These are phyloP conservation scores for Camponotus floridanus DNA, from an alignment of 1,140 invertebrate genomes.

Conservation along the genomic window DNA sequence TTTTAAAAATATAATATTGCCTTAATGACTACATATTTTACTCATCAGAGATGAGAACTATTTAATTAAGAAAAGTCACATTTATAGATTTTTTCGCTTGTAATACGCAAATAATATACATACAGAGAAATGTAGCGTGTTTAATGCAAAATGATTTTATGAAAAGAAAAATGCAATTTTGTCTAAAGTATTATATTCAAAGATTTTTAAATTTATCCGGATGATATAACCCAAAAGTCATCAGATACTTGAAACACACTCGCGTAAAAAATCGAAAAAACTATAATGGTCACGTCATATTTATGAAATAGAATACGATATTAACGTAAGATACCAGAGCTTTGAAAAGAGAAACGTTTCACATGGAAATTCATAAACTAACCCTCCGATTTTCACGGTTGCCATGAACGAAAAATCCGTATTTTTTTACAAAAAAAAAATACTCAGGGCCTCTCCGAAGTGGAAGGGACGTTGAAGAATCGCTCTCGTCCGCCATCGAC, in stretches of 20 bases:
- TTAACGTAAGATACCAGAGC: constrained; percentile 18
- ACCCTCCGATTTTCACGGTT: constrained; percentile 56
- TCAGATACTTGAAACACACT: not conserved
- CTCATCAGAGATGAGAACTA: not conserved
- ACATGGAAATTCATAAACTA: constrained; percentile 70
- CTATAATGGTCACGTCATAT: not conserved
- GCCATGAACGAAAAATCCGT: constrained; percentile 64
- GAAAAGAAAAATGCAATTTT: not conserved
- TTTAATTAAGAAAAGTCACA: not conserved
- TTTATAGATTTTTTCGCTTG: not conserved
- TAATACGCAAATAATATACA: not conserved
- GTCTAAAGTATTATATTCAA: not conserved
- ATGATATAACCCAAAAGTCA: not conserved
- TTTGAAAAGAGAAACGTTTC: constrained; percentile 27
- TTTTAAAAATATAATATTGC: too few species aligned
- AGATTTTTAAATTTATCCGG: not conserved
- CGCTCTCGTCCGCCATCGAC: constrained; percentile 20
- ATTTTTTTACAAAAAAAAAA: not conserved
- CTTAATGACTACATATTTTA: not conserved
- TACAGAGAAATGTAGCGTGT: not conserved
- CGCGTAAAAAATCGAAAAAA: not conserved
- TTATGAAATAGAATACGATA: constrained; percentile 40
- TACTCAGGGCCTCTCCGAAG: not conserved
- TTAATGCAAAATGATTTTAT: not conserved
- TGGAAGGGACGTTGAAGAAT: constrained; percentile 66